Evolutionary conservation across 2,888 invertebrate genomes (phyloP), one percentile per base, ranked within the genome.

Genomic region (Tetranychus truncatus): DNA sequence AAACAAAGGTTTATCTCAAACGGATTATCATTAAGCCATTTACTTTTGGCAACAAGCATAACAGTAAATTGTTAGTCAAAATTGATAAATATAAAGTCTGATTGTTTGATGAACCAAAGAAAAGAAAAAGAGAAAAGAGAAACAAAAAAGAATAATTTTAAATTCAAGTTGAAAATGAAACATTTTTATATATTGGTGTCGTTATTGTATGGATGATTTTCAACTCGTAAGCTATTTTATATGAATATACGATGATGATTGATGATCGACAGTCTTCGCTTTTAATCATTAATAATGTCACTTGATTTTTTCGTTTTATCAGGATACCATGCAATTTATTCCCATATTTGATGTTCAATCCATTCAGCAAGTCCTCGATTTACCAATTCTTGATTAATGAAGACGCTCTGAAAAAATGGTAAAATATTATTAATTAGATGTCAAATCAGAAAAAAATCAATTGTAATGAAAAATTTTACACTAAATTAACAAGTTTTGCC

Each of bases 301-400:
- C 34, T 55, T 55, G 55, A 15, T 55, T 55, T 55, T 15, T 55
- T 55, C 55, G 15, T 55, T 15, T 15, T 55, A 55, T 55, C 34
- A 34, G 34, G 34, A 34, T 34, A 5, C 34, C 34, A 34, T 34
- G 34, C 34, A 34, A 34, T 34, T 7, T 55, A 55, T 55, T 55
- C 55, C 55, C 55, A 55, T 15, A 55, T 55, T 55, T 55, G 55
- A 15, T 55, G 55, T 69, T 69, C 69, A 21, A 24, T 11, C 88
- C 90, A 91, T 81, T 89, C 88, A 74, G 92, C 93, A 81, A 88
- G 87, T 75, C 91, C 91, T 83, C 89, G 88, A 80, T 89, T 89
- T 80, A 92, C 90, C 81, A 95, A 85, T 85, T 92, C 92, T 81
- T 90, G 87, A 83, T 94, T 93, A 80, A 94, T 87, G 84, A 90